Evolutionary conservation across 2,797 vertebrate species (phyloP), one percentile per base, ranked within the genome.

Genomic region (Thunnus albacares): DNA sequence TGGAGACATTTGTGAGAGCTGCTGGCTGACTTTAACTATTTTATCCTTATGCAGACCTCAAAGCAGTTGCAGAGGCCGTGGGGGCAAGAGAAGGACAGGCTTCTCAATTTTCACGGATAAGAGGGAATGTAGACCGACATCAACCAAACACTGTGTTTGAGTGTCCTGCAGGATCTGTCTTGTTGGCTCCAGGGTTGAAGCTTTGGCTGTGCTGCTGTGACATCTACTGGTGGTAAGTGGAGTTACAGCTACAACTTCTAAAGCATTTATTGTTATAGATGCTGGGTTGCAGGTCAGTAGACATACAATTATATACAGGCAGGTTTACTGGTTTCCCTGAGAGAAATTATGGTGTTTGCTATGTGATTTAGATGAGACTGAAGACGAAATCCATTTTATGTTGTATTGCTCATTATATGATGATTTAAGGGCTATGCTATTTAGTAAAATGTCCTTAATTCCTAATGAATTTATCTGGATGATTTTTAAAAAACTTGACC

Each of bases 151-250:
- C 33, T 51, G 41, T 51, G 41, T 63, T 61, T 69, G 30, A 47
- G 26, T 62, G 47, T 64, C 66, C 47, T 72, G 56, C 47, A 55
- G 56, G 13, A 35, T 74, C 26, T 28, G 8, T 35, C 1, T 9
- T 14, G 6, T n/a, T 2, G 17, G 56, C 51, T 18, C 41, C 24
- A 24, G 12, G n/a, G 20, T 20, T 55, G 26, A 57, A 53, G 30
- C 30, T 85, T 89, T 30, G 30, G 41, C 53, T 89, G 79, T 78
- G 41, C 73, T 91, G 77, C 71, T 87, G 59, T 79, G 91, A 71
- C 93, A 94, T 84, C 94, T 94, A 61, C 47, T 85, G 95, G 86
- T 61, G 1, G 51, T 24, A 30, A n/a, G n/a, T 63, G n/a, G 60
- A 68, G 43, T 56, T 84, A 68, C 86, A 87, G 22, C 9, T 26